phyloP scores from a whole-genome alignment of 2,888 invertebrate genomes.

The Synanthedon myopaeformis region DNA sequence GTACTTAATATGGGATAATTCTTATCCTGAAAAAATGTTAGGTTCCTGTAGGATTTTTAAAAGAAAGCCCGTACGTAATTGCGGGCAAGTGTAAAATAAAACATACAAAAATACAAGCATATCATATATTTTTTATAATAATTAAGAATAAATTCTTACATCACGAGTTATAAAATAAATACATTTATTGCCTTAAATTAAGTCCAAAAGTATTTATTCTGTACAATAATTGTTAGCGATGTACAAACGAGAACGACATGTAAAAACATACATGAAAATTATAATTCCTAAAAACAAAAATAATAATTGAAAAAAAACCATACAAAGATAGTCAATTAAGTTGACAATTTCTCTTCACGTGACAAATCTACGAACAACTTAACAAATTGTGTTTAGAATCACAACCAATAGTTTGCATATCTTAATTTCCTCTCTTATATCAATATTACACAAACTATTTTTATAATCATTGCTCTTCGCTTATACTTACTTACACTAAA shows the following conservation, averaged over 20 bases:
- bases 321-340: conserved; percentile 48
- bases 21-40: no score
- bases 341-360: conserved; percentile 43
- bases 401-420: conserved; percentile 69
- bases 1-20: no score
- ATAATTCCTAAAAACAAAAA: conserved; percentile 25
- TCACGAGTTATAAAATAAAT: conserved; percentile 72
- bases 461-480: conserved; percentile 67
- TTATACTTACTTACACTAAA: conserved; percentile 40
- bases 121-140: conserved; percentile 70
- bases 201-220: conserved; percentile 65
- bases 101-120: conserved; percentile 61
- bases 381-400: conserved; percentile 69
- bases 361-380: conserved; percentile 63
- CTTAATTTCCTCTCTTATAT: conserved; percentile 64
- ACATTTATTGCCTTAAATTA: conserved; percentile 72
- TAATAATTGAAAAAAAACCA: conserved; percentile 44
- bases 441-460: conserved; percentile 68
- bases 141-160: conserved; percentile 71
- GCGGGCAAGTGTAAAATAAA: conserved; percentile 26
- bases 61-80: no score
- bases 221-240: conserved; percentile 71
- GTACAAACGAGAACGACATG: conserved; percentile 68
- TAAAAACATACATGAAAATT: conserved; percentile 49
- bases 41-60: no score